Evolutionary conservation across 1,140 invertebrate genomes (phyloP).

Genomic region (Habropoda laboriosa): DNA sequence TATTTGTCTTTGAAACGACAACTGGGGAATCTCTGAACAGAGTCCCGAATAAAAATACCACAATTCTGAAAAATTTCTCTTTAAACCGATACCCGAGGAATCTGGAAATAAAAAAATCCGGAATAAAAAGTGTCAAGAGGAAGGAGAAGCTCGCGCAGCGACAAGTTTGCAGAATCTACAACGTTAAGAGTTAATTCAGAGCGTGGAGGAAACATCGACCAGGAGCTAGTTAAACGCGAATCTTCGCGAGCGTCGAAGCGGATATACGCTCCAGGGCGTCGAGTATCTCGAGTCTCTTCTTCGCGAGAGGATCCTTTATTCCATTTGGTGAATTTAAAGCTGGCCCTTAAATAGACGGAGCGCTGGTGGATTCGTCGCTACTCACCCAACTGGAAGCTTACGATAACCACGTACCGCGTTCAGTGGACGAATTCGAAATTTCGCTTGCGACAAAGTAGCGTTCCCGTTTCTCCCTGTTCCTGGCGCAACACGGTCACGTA

Average conservation of each 20-base stretch:
- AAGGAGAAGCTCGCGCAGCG: no score
- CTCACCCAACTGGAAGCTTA: conserved; percentile 59
- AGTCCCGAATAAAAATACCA: no score
- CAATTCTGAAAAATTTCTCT: no score
- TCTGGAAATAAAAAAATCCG: no score
- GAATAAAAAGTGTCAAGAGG: no score
- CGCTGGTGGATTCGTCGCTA: conserved; percentile 4
- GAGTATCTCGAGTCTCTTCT: not conserved
- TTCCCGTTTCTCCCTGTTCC: conserved; percentile 2
- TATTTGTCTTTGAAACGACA: no score
- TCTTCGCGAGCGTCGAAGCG: not conserved
- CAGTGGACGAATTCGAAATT: conserved; percentile 61
- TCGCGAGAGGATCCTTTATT: conserved; percentile 15
- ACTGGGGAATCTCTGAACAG: no score
- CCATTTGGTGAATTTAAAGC: not conserved
- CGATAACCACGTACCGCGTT: conserved; percentile 65
- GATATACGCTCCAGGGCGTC: not conserved
- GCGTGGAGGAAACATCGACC: not conserved
- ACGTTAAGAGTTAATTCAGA: no score
- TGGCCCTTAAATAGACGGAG: conserved; percentile 13
- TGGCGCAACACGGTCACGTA: conserved; percentile 51
- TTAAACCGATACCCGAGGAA: no score
- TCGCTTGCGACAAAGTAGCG: not conserved
- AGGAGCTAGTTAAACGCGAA: not conserved
- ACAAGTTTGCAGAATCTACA: no score